Evolutionary conservation across 1,140 invertebrate genomes (phyloP), one percentile per base, ranked within the genome.

Genomic region (Aphidius gifuensis): DNA sequence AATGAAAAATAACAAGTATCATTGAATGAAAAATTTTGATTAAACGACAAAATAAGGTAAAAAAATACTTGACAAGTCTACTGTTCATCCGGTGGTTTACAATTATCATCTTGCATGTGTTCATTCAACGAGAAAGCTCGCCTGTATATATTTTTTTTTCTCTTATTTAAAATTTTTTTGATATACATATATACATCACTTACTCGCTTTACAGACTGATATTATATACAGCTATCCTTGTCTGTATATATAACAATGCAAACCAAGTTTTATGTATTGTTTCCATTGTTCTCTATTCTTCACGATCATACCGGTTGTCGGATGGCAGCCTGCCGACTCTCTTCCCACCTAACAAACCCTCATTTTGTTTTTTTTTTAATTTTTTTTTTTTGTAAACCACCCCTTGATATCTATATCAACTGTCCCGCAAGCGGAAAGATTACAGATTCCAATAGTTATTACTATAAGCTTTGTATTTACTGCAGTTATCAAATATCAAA

Each of bases 261-360:
- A 75, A 77, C 75, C 73, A 74, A 74, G 74, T 77, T 75, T 71
- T 71, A 70, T 72, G 73, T 74, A 77, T 75, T 75, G 73, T 75
- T 70, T 70, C 75, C 73, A 76, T 76, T 76, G 75, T 77, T 77
- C 71, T 60, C 67, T 61, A 57, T 70, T 65, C 64, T 66, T 67
- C 61, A 58, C 64, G 64, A 68, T 70, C 68, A 66, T 70, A 58
- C 64, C 53, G 56, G 55, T 65, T 64, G 60, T 64, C 65, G 62
- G 62, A 64, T 60, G 45, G 60, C 64, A 60, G 62, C 45, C 44
- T 61, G 47, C 32, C 50, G 58, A 49, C 60, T 61, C 44, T 23
- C 46, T 43, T 44, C 55, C 49, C 40, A 43, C 58, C 21, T 43
- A 16, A 16, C 16, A 16, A 16, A 16, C 47, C 43, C 6, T 54